Evolutionary conservation across 37 sponge, comb jelly and placozoan genomes (phyloP).

Genomic region (Oopsacas minuta): DNA sequence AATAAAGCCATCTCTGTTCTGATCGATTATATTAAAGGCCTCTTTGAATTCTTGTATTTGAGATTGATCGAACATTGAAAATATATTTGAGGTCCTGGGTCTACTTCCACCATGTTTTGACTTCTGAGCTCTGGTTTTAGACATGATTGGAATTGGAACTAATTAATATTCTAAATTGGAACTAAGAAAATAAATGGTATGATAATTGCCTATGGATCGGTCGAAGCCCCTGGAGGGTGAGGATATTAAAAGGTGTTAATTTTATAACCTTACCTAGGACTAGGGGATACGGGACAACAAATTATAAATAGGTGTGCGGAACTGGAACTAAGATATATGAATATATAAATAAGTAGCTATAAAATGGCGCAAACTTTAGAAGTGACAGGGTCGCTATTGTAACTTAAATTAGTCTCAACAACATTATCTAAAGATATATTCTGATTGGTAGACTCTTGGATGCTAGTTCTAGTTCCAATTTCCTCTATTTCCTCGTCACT

Average conservation of each 20-base stretch:
- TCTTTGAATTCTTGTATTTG: constrained; percentile 99
- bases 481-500: not conserved
- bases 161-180: not conserved
- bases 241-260: too few relatives aligned
- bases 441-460: not conserved
- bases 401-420: not conserved
- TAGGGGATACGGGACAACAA: too few relatives aligned
- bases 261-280: too few relatives aligned
- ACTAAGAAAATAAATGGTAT: too few relatives aligned
- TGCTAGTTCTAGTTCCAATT: not conserved
- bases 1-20: constrained; percentile 90
- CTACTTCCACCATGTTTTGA: not conserved
- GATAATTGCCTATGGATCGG: too few relatives aligned
- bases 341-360: not conserved
- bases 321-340: not conserved
- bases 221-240: too few relatives aligned
- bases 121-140: not conserved
- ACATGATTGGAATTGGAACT: not conserved
- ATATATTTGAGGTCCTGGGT: constrained; percentile 79
- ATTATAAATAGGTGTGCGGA: too few relatives aligned
- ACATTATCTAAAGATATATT: not conserved
- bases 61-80: constrained; percentile 98
- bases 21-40: constrained; percentile 99
- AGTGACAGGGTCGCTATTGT: not conserved
- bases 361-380: not conserved